Base-by-base conservation (phyloP, 1,140 invertebrate species). In the Zaprionus camerounensis region DNA sequence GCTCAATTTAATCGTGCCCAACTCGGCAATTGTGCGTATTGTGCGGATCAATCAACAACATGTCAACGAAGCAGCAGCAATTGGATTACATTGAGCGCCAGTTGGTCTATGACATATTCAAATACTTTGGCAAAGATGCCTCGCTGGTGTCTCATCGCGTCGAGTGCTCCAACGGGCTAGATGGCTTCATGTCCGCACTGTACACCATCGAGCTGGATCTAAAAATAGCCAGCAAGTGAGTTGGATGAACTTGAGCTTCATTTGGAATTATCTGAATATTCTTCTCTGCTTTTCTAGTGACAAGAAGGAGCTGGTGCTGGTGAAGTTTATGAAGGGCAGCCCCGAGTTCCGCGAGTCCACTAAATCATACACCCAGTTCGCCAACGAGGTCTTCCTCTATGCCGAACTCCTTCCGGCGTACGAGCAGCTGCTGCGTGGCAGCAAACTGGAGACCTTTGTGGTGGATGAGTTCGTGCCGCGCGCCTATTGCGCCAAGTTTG, bases 241-340 rank as follows among this genome's bases (percentile, higher is more conserved):
- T 66, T 6, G 6, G n/a, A 24, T n/a, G 20, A 49, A n/a, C 11
- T 9, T 9, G 4, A 11, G 1, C 41, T 24, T 31, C 2, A 12
- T 5, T 20, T 38, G 28, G 17, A 2, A 17, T 24, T 44, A 7
- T 44, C 12, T 41, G 6, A 51, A 51, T 41, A n/a, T 24, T 17
- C 12, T 26, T 11, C 9, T 17, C 26, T 24, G 5, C 15, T 28
- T 2, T 20, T 11, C 11, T 13, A 65, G 68, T 3, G 36, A 63
- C 36, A 53, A 53, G 3, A 49, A 67, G 13, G 73, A 87, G 58
- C 38, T 90, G 62, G 66, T 92, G 7, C 61, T 92, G 51, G 84
- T 82, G 1, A 92, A 92, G 70, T 90, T 92, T 38, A 92, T 92
- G 92, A 91, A 90, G 71, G 91, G 92, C 31, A 74, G 71, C n/a